Evolutionary conservation across 2,888 invertebrate genomes (phyloP), one percentile per base, ranked within the genome.

Genomic region (Andrena flavipes): DNA sequence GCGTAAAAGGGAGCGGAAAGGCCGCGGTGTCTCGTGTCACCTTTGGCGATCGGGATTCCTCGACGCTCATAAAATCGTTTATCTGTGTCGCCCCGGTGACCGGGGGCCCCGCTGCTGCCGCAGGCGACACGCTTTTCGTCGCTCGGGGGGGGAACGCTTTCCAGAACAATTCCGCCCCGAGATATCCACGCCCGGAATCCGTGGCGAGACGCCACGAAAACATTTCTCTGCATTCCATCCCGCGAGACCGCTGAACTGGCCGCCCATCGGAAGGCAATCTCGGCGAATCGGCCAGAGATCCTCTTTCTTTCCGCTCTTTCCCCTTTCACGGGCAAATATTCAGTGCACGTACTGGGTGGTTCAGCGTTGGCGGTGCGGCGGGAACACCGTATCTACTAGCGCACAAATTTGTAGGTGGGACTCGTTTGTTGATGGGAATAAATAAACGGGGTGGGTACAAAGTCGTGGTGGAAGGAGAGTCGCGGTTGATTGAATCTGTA

Each of bases 41-140:
- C 35, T 72, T 76, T 71, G 59, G 54, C 82, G 49, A 56, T 23
- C 23, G 68, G 75, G 64, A 83, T 90, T 88, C 86, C 73, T 72
- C 78, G 85, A 82, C 74, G 82, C 85, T 88, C 90, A 82, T 90
- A 90, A 90, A 89, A 86, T 78, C 86, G 83, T 87, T 87, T 89
- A 90, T 90, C 87, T 71, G 63, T 42, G 70, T 42, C 77, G 63
- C 59, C 48, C 3, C 33, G 75, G 59, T 70, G 70, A 70, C 71
- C 54, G 54, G 60, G 30, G 35, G 6, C n/a, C 16, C 30, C n/a
- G n/a, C n/a, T n/a, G n/a, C 48, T n/a, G 59, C 33, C 42, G 62
- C 33, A 26, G 69, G 33, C 51, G 51, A 26, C 56, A 26, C 63
- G 74, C 63, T 59, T 74, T 20, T 20, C 71, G 10, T 54, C 67